A percentile compares a stretch with the other conserved stretches of the same genome.
These are phyloP conservation scores for Melanostigma gelatinosum DNA, from an alignment of 2,113 vertebrate genomes.

Conservation along the genomic window DNA sequence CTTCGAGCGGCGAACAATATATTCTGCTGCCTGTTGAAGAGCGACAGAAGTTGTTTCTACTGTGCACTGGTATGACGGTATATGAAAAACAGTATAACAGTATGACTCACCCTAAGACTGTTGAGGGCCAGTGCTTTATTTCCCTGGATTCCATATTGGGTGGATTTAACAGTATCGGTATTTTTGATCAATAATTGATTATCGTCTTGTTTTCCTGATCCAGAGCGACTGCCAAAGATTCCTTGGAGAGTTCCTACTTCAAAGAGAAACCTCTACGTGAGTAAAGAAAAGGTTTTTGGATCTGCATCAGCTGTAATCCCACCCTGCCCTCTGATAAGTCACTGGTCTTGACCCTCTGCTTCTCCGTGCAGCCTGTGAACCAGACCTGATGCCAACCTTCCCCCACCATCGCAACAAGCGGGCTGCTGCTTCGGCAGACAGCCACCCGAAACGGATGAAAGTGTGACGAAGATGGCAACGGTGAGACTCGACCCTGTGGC, in stretches of 20 bases:
- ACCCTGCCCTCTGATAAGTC: not conserved
- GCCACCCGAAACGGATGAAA: constrained; percentile 85
- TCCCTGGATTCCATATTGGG: not conserved
- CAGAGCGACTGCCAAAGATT: constrained; percentile 91
- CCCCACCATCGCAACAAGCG: constrained; percentile 97
- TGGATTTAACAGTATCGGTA: not conserved
- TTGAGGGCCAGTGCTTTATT: not conserved
- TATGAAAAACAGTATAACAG: too few species aligned
- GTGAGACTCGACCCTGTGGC: not conserved
- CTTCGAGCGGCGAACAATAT: too few species aligned
- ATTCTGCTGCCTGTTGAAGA: too few species aligned
- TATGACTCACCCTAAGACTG: not conserved
- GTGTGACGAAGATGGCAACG: constrained; percentile 74
- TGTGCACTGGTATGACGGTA: too few species aligned
- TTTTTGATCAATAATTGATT: not conserved
- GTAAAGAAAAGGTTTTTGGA: constrained; percentile 52
- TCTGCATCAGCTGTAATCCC: rapidly evolving
- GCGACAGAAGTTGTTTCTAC: too few species aligned
- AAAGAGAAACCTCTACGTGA: constrained; percentile 98
- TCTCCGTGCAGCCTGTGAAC: constrained; percentile 87
- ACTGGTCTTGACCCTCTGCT: not conserved
- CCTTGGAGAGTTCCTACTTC: constrained; percentile 96
- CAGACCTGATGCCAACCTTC: constrained; percentile 98
- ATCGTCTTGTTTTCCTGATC: constrained; percentile 6
- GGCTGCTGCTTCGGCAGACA: constrained; percentile 59